Evolutionary conservation across 2,888 invertebrate species (phyloP).

Genomic region (Thereva unica): DNA sequence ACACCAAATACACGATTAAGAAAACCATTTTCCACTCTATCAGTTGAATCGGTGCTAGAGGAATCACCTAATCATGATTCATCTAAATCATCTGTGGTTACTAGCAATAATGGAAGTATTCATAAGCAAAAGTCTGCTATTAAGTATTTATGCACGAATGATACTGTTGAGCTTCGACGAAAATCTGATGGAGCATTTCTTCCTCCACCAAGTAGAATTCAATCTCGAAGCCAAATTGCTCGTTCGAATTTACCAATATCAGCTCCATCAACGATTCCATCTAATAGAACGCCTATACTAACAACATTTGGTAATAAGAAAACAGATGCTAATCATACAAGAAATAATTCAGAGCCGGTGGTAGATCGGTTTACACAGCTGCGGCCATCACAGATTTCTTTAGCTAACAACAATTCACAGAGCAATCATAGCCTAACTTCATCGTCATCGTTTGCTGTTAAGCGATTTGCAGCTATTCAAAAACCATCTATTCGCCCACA

Average conservation of each 20-base stretch:
- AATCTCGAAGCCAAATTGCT: conserved; percentile 4
- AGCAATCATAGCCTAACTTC: conserved; percentile 46
- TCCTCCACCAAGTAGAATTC: conserved; percentile 6
- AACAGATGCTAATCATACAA: conserved; percentile 35
- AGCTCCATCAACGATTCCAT: not conserved
- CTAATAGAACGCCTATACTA: conserved; percentile 44
- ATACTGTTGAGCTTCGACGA: conserved; percentile 37
- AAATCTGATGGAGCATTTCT: conserved; percentile 39
- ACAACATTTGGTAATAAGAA: conserved; percentile 47
- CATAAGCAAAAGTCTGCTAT: conserved; percentile 27
- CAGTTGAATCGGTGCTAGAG: conserved; percentile 49
- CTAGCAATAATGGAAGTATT: conserved; percentile 23
- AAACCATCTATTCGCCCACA: conserved; percentile 47
- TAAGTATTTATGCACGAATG: conserved; percentile 36
- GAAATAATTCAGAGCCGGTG: conserved; percentile 39
- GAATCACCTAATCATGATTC: conserved; percentile 42
- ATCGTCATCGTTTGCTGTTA: conserved; percentile 56
- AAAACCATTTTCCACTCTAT: conserved; percentile 40
- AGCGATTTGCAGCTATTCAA: conserved; percentile 51
- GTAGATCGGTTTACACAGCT: conserved; percentile 15
- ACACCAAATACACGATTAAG: conserved; percentile 47
- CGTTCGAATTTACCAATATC: conserved; percentile 16
- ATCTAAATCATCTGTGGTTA: conserved; percentile 28
- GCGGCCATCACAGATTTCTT: conserved; percentile 17
- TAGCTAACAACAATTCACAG: conserved; percentile 43